These are phyloP conservation scores for Wiebesia pumilae DNA, from an alignment of 1,140 invertebrate genomes.

Conservation along the genomic window DNA sequence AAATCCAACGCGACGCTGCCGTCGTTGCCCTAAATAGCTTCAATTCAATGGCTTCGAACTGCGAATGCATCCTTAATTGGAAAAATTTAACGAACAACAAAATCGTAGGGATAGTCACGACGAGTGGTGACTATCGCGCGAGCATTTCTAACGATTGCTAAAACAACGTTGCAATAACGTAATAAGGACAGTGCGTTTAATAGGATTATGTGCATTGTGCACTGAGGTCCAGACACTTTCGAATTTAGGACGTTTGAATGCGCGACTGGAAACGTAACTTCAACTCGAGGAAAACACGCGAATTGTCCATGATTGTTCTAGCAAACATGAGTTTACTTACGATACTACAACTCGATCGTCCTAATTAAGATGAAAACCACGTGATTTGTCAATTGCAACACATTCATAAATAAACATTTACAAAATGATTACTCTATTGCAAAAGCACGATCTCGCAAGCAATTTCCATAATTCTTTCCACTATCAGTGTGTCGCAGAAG, in stretches of 20 bases:
- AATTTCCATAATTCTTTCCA: slow-evolving; percentile 27
- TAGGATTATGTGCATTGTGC: too few relatives aligned
- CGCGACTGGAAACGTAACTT: too few relatives aligned
- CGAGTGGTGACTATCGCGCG: too few relatives aligned
- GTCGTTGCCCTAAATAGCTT: too few relatives aligned
- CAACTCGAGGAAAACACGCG: neutral
- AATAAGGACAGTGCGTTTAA: too few relatives aligned
- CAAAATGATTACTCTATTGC: slow-evolving; percentile 21
- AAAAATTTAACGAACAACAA: neutral
- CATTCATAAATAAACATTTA: slow-evolving; percentile 8
- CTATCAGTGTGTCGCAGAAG: slow-evolving; percentile 19
- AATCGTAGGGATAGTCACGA: too few relatives aligned
- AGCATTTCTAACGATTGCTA: too few relatives aligned
- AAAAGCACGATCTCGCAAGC: slow-evolving; percentile 14
- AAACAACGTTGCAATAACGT: too few relatives aligned
- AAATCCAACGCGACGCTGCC: too few relatives aligned
- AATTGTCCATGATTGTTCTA: neutral
- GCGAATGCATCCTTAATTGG: neutral
- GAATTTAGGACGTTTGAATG: neutral
- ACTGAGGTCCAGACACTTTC: too few relatives aligned
- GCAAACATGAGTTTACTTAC: neutral
- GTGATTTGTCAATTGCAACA: slow-evolving; percentile 5
- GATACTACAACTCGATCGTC: neutral
- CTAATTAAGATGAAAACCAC: neutral
- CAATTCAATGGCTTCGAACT: neutral